Percentiles rank a stretch among this genome's conserved stretches.
Evolutionary conservation across 2,113 vertebrate species (phyloP).

Genomic region (Chionodraco myersi): DNA sequence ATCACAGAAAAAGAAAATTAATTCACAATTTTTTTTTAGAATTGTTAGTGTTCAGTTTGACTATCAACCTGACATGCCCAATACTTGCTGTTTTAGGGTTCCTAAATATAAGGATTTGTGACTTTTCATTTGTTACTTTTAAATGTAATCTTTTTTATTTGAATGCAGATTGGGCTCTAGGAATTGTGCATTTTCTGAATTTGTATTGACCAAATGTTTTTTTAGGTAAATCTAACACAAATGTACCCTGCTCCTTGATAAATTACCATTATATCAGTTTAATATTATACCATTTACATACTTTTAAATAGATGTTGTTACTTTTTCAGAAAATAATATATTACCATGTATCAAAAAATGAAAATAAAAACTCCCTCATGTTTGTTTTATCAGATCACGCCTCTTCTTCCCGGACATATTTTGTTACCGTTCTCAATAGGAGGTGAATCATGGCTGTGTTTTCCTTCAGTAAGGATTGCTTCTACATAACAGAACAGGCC

Average conservation of each 20-base stretch:
- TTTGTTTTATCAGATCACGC: not conserved
- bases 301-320: not conserved
- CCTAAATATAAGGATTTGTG: not conserved
- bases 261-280: not conserved
- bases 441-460: not conserved
- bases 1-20: not conserved
- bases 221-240: too few relatives aligned
- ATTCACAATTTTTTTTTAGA: too few relatives aligned
- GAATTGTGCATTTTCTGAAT: not conserved
- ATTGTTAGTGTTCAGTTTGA: not conserved
- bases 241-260: not conserved
- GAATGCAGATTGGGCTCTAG: not conserved
- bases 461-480: not conserved
- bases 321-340: not conserved
- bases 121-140: not conserved
- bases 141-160: not conserved
- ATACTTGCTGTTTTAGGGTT: not conserved
- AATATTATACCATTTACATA: too few relatives aligned
- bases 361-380: not conserved
- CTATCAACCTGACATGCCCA: not conserved
- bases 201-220: too few relatives aligned
- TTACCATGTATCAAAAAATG: not conserved
- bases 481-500: not conserved
- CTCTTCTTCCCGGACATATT: not conserved
- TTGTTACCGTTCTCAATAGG: not conserved